Percentiles rank a stretch among this genome's conserved stretches.
These are phyloP conservation scores for silkworm (Bombyx mori) DNA, from an alignment of 1,140 invertebrate genomes.

Conservation along the genomic window DNA sequence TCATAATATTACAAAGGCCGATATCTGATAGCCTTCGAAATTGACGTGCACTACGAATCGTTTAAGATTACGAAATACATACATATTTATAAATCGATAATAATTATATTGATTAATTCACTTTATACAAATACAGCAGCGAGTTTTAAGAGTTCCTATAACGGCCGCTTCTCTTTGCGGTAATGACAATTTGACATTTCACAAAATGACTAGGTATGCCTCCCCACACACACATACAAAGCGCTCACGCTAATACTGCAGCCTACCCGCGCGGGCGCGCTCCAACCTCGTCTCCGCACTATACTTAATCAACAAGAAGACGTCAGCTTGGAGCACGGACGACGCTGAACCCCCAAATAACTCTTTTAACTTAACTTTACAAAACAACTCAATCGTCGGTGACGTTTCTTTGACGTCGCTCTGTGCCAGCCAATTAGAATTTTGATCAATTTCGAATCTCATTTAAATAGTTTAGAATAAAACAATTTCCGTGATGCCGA, in stretches of 20 bases:
- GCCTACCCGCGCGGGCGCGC: slow-evolving; percentile 11
- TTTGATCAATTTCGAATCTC: slow-evolving; percentile 37
- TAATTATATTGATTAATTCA: slow-evolving; percentile 69
- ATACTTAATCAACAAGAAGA: slow-evolving; percentile 2
- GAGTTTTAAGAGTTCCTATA: slow-evolving; percentile 74
- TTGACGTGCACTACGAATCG: slow-evolving; percentile 62
- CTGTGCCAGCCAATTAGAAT: slow-evolving; percentile 35
- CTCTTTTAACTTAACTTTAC: slow-evolving; percentile 43
- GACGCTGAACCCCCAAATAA: slow-evolving; percentile 13
- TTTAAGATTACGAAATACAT: slow-evolving; percentile 68
- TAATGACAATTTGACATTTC: slow-evolving; percentile 68
- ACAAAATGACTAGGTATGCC: slow-evolving; percentile 71
- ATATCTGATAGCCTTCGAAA: slow-evolving; percentile 65
- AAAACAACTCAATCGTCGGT: slow-evolving; percentile 34
- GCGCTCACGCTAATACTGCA: slow-evolving; percentile 38
- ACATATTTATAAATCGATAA: slow-evolving; percentile 23
- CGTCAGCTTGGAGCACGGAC: slow-evolving; percentile 2
- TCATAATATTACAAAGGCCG: neutral
- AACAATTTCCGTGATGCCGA: slow-evolving; percentile 20
- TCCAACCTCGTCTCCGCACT: neutral
- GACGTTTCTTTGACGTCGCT: slow-evolving; percentile 12
- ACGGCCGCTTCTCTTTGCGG: slow-evolving; percentile 58
- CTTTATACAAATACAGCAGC: slow-evolving; percentile 73
- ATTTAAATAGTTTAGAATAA: neutral
- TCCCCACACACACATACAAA: slow-evolving; percentile 35